Conservation (phyloP, 2,888 invertebrate genomes). For the Limnephilus auricula region DNA sequence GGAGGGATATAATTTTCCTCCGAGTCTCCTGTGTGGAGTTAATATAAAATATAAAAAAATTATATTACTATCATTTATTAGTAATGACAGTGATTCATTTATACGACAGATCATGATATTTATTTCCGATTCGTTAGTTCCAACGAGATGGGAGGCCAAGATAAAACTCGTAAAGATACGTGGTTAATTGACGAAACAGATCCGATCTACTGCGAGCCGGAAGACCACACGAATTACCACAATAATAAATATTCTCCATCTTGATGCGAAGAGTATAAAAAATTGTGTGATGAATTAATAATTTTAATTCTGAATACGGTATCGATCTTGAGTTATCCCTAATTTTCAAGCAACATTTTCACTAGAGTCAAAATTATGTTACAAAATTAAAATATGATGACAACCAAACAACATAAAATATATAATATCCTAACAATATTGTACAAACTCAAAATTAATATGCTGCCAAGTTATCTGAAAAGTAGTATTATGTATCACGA, state of each 20-base stretch:
- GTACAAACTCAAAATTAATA: too few relatives aligned
- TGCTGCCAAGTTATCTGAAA: too few relatives aligned
- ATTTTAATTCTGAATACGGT: neutral
- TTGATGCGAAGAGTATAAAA: neutral
- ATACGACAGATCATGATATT: conserved; percentile 31
- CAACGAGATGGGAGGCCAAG: conserved; percentile 14
- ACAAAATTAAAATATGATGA: too few relatives aligned
- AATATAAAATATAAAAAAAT: too few relatives aligned
- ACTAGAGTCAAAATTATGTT: too few relatives aligned
- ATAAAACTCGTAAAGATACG: conserved; percentile 12
- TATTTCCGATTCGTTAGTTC: conserved; percentile 50
- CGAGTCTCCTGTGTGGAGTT: too few relatives aligned
- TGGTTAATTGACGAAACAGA: conserved; percentile 31
- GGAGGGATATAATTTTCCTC: too few relatives aligned
- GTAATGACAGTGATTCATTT: conserved; percentile 15
- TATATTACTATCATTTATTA: neutral
- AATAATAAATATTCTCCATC: neutral
- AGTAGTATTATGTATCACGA: too few relatives aligned
- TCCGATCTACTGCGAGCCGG: neutral
- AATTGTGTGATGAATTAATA: neutral
- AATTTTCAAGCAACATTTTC: too few relatives aligned
- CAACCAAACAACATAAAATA: too few relatives aligned
- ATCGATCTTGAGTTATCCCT: neutral
- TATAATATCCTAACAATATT: too few relatives aligned
- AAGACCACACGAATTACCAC: neutral